Evolutionary conservation across 2,888 invertebrate species (phyloP).

Genomic region (Linhomoeus sp.): DNA sequence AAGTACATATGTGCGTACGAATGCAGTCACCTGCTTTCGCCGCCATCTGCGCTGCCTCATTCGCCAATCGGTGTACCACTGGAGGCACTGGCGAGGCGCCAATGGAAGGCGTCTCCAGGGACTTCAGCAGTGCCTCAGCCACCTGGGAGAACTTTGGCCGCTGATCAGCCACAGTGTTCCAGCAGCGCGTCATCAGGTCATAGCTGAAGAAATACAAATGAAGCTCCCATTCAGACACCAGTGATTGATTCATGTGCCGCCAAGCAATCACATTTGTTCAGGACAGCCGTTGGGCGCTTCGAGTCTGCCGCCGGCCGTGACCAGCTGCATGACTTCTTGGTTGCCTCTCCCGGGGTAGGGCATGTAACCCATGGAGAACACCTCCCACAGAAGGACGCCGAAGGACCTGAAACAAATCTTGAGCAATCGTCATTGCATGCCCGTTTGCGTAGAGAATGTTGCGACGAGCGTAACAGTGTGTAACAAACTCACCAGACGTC

Average conservation of each 20-base stretch:
- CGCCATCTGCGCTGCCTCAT: background rate
- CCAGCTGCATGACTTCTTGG: constrained; percentile 85
- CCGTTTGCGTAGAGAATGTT: too few species aligned
- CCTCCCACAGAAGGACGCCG: constrained; percentile 33
- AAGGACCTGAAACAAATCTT: constrained; percentile 37
- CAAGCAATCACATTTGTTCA: constrained; percentile 37
- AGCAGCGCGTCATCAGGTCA: constrained; percentile 80
- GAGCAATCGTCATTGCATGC: too few species aligned
- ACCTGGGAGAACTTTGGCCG: constrained; percentile 40
- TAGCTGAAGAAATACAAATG: constrained; percentile 34
- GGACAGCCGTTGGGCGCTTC: constrained; percentile 54
- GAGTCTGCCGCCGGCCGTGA: constrained; percentile 73
- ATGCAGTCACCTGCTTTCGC: background rate
- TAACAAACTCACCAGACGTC: constrained; percentile 63
- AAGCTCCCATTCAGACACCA: background rate
- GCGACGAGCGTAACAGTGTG: background rate
- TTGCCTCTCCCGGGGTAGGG: constrained; percentile 91
- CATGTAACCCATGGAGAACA: constrained; percentile 51
- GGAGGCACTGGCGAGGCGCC: background rate
- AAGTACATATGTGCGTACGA: too few species aligned
- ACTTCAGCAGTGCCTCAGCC: background rate
- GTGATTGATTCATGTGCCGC: background rate
- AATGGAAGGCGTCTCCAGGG: background rate
- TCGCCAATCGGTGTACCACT: background rate
- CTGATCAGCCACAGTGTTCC: constrained; percentile 70